Percentiles rank a stretch among this genome's conserved stretches.
phyloP scores from a whole-genome alignment of 1,140 invertebrate species.

The Phymorhynchus buccinoides region DNA sequence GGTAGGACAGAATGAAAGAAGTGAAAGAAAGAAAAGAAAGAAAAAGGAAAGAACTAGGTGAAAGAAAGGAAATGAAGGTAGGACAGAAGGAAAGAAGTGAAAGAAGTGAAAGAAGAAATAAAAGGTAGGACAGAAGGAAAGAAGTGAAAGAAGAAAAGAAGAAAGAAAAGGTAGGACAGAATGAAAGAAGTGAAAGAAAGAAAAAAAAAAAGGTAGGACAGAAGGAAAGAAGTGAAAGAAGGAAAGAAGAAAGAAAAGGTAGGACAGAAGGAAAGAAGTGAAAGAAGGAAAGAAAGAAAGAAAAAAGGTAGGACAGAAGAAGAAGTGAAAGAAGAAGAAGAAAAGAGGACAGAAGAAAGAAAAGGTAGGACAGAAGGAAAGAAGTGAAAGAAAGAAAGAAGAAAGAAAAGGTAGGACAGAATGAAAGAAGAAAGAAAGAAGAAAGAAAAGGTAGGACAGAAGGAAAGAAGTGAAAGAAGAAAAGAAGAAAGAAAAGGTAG shows the following conservation, averaged over 20 bases:
- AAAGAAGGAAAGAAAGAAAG: background rate
- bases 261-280: too few relatives aligned
- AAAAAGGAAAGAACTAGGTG: background rate
- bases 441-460: background rate
- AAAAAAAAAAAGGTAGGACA: too few relatives aligned
- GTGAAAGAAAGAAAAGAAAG: constrained; percentile 19
- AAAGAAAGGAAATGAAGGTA: background rate
- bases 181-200: too few relatives aligned
- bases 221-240: too few relatives aligned
- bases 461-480: too few relatives aligned
- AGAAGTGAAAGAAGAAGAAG: too few relatives aligned
- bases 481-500: background rate
- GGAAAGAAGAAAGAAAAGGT: constrained; percentile 7
- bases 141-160: too few relatives aligned
- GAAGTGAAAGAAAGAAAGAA: too few relatives aligned
- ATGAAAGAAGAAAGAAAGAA: background rate
- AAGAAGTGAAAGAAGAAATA: background rate
- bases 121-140: background rate
- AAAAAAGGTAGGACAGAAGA: background rate
- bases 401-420: background rate
- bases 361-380: too few relatives aligned
- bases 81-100: background rate
- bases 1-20: background rate
- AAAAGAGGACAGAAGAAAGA: background rate
- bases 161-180: too few relatives aligned